These are phyloP conservation scores for Mamestra configurata DNA, from an alignment of 1,140 invertebrate species.

Conservation along the genomic window DNA sequence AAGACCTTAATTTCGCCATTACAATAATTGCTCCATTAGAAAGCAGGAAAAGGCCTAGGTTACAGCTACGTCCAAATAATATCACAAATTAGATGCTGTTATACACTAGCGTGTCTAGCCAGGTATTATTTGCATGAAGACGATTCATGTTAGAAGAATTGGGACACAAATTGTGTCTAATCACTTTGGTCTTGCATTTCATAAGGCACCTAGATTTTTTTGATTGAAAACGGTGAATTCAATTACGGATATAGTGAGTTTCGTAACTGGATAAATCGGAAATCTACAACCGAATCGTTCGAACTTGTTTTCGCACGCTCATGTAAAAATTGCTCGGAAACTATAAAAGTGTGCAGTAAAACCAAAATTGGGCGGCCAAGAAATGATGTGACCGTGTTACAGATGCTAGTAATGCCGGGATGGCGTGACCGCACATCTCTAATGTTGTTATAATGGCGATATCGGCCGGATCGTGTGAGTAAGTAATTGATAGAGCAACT, in stretches of 20 bases:
- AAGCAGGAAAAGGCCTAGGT: constrained; percentile 29
- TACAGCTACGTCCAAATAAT: constrained; percentile 10
- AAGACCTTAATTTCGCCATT: constrained; percentile 38
- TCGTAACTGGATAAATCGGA: constrained; percentile 60
- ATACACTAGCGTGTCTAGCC: constrained; percentile 13
- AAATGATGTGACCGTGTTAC: constrained; percentile 86
- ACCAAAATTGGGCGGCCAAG: constrained; percentile 79
- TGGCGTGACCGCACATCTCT: constrained; percentile 83
- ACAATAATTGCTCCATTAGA: constrained; percentile 44
- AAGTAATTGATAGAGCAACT: constrained; percentile 84
- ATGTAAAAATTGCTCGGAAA: constrained; percentile 71
- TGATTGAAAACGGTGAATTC: constrained; percentile 81
- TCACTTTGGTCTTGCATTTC: constrained; percentile 55
- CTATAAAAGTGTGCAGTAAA: constrained; percentile 74
- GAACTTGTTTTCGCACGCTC: constrained; percentile 77
- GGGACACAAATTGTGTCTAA: constrained; percentile 53
- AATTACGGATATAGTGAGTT: constrained; percentile 64
- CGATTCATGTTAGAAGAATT: constrained; percentile 50
- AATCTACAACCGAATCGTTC: constrained; percentile 59
- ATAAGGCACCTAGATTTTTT: constrained; percentile 52
- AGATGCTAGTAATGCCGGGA: constrained; percentile 79
- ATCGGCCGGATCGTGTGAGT: constrained; percentile 72
- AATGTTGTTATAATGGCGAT: constrained; percentile 85
- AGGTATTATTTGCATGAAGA: constrained; percentile 51
- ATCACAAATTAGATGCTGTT: constrained; percentile 41